Evolutionary conservation across 2,113 vertebrate species (phyloP).

Genomic region (Serinus canaria): DNA sequence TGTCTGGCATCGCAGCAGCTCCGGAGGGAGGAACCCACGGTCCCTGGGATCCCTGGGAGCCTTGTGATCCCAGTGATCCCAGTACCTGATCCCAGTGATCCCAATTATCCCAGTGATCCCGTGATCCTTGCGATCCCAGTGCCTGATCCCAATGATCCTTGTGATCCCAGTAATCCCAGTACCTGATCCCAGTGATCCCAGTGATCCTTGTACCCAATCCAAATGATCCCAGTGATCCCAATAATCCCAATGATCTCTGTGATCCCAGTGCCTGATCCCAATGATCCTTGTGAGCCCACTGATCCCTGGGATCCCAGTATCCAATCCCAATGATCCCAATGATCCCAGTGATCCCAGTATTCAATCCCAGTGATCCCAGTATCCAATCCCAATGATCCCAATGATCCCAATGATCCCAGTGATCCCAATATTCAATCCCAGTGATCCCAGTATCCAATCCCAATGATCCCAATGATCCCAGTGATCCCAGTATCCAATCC

Average conservation of each 20-base stretch:
- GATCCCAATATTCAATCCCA: neutral
- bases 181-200: neutral
- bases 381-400: too few relatives aligned
- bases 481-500: rapidly evolving
- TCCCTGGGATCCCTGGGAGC: too few relatives aligned
- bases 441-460: too few relatives aligned
- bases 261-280: too few relatives aligned
- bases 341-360: neutral
- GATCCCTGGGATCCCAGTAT: neutral
- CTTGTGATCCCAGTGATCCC: too few relatives aligned
- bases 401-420: neutral
- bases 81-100: too few relatives aligned
- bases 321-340: neutral
- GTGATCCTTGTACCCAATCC: neutral
- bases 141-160: too few relatives aligned
- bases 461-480: too few relatives aligned
- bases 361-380: neutral
- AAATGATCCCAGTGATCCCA: too few relatives aligned
- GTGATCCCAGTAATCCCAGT: neutral
- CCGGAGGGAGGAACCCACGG: neutral
- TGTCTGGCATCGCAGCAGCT: neutral
- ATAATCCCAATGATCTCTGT: neutral
- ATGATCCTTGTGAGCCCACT: too few relatives aligned
- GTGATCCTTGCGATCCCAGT: too few relatives aligned
- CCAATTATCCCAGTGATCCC: too few relatives aligned